Evolutionary conservation across 2,113 vertebrate genomes (phyloP).

Genomic region (Callipepla californica): DNA sequence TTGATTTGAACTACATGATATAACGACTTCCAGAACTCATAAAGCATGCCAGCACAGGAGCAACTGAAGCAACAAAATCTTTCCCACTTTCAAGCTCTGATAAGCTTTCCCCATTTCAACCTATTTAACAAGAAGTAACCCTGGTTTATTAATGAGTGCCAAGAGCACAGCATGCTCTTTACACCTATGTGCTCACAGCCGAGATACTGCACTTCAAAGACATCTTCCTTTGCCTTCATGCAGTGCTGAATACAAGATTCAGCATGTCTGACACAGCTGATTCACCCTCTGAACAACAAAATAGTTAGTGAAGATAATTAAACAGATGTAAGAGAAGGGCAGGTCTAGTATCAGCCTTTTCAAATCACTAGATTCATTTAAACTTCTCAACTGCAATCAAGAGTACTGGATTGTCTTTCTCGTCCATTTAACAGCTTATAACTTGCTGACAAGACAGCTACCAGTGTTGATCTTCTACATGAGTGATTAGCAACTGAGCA

Average conservation of each 20-base stretch:
- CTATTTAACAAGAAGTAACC: neutral
- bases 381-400: slow-evolving; percentile 10
- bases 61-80: neutral
- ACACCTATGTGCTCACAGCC: neutral
- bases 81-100: neutral
- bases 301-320: slow-evolving; percentile 72
- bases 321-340: slow-evolving; percentile 60
- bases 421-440: slow-evolving; percentile 28
- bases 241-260: slow-evolving; percentile 58
- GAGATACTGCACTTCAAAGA: slow-evolving; percentile 71
- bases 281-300: slow-evolving; percentile 73
- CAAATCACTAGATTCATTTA: slow-evolving; percentile 66
- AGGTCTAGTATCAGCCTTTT: slow-evolving; percentile 62
- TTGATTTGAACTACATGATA: neutral
- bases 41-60: neutral
- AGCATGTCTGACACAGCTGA: slow-evolving; percentile 68
- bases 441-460: neutral
- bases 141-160: slow-evolving; percentile 16
- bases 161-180: slow-evolving; percentile 4
- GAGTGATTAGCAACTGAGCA: neutral
- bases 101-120: slow-evolving; percentile 20
- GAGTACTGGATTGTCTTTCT: neutral
- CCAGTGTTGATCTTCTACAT: neutral
- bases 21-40: neutral
- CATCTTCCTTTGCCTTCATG: slow-evolving; percentile 55